phyloP scores from a whole-genome alignment of 2,797 vertebrate species.

The Chaetodon trifasciatus region DNA sequence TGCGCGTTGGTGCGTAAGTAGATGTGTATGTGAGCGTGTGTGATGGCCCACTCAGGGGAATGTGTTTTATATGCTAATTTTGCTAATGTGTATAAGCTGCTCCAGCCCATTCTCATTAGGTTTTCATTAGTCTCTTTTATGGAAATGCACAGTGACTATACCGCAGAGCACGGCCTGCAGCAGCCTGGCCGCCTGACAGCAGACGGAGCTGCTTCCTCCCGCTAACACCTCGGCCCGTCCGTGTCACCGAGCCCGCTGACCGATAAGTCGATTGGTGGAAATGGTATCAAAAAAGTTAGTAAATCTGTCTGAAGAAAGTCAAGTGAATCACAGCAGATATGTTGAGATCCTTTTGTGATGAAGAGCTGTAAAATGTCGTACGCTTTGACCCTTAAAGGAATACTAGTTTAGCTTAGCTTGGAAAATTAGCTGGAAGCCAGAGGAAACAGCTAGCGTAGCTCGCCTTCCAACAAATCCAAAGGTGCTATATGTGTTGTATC shows the following conservation, averaged over 20 bases:
- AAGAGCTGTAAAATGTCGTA: background rate
- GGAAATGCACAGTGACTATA: slow-evolving; percentile 71
- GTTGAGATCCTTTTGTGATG: background rate
- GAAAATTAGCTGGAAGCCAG: background rate
- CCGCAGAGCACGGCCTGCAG: slow-evolving; percentile 41
- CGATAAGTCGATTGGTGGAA: slow-evolving; percentile 10
- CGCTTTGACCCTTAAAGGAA: background rate
- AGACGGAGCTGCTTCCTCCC: slow-evolving; percentile 47
- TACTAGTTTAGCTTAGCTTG: background rate
- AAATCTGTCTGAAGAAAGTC: background rate
- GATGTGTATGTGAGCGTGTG: slow-evolving; percentile 40
- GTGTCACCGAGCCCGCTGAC: slow-evolving; percentile 12
- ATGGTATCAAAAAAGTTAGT: slow-evolving; percentile 8
- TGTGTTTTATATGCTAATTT: slow-evolving; percentile 85
- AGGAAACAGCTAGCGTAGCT: background rate
- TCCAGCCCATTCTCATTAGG: slow-evolving; percentile 84
- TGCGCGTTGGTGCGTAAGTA: slow-evolving; percentile 8
- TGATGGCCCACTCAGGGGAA: slow-evolving; percentile 59
- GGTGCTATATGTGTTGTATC: background rate
- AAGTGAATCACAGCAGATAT: background rate
- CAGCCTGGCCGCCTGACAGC: slow-evolving; percentile 39
- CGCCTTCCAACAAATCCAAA: background rate
- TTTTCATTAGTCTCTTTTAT: slow-evolving; percentile 84
- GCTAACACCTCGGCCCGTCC: slow-evolving; percentile 13
- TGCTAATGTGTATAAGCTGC: slow-evolving; percentile 82